Percentiles rank a stretch among this genome's conserved stretches.
Evolutionary conservation across 2,797 vertebrate species (phyloP).

Genomic region (Bothrops alternatus): DNA sequence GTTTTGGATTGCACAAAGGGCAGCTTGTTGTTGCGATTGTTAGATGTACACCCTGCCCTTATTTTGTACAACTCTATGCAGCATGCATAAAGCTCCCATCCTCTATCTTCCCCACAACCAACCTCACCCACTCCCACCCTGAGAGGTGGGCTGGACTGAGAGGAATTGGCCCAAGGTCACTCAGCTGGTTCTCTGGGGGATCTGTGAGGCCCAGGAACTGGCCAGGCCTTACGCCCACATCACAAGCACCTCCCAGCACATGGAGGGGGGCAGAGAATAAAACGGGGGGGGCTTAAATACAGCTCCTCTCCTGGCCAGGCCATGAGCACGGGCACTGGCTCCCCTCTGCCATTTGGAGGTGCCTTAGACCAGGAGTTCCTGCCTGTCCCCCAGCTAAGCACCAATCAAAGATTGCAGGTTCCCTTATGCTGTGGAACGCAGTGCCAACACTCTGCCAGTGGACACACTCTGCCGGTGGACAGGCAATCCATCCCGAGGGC

Average conservation of each 20-base stretch:
- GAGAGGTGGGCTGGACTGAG: background rate
- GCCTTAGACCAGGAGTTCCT: background rate
- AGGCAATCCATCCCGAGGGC: background rate
- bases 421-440: accelerated
- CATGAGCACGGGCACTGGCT: background rate
- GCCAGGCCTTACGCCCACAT: background rate
- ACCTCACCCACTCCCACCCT: background rate
- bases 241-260: background rate
- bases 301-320: background rate
- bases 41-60: background rate
- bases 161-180: background rate
- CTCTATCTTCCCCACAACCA: background rate
- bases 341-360: background rate
- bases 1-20: background rate
- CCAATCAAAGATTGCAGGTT: background rate
- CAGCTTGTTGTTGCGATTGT: background rate
- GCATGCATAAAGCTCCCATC: background rate
- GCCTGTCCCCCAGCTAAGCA: background rate
- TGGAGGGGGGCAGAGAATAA: background rate
- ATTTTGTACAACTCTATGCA: background rate
- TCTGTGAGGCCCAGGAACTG: background rate
- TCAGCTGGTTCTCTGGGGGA: background rate
- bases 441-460: background rate
- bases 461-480: background rate
- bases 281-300: background rate